Base-by-base conservation (phyloP, 2,113 vertebrate genomes). In the Todiramphus saurophagus region DNA sequence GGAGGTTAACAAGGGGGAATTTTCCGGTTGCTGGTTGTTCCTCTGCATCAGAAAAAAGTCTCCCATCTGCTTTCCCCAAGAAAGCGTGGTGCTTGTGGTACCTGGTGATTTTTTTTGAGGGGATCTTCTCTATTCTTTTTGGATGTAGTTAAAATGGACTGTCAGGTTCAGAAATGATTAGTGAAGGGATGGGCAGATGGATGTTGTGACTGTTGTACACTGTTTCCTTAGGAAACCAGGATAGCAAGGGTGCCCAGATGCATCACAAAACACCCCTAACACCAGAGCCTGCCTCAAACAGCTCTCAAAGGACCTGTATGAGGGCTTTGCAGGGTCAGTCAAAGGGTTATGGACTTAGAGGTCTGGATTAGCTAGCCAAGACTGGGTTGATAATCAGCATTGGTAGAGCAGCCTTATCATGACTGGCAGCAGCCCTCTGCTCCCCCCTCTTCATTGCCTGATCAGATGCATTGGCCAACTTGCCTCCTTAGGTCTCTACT, bases 261-360 rank as follows among this genome's bases (percentile, higher is more conserved):
- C 3, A 2, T 78, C n/a, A 21, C 62, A 58, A 51, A 72, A 13
- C 37, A n/a, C 16, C 18, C 24, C 3, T 2, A 25, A 25, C 44
- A 13, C 1, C 0, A 59, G 16, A 0, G 1, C 39, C 62, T 79
- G 37, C 35, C 55, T 77, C 55, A 23, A 11, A 23, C 48, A 58
- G n/a, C 41, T 16, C 44, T 35, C 53, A 56, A 18, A 30, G 24
- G 16, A 55, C 37, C 30, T 3, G 0, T 2, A 5, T 0, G 2
- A 55, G 63, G 37, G 28, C 28, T 81, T 59, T 70, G 6, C 0
- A 0, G 46, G 53, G 39, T 73, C n/a, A 85, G 66, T 60, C 18
- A 35, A 53, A 66, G 41, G n/a, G 30, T n/a, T 82, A 58, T 35
- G 74, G 53, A 14, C 3, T 51, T 44, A 48, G 69, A 64, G 41